phyloP scores from a whole-genome alignment of 2,888 invertebrate species.

The Tiliacea citrago region DNA sequence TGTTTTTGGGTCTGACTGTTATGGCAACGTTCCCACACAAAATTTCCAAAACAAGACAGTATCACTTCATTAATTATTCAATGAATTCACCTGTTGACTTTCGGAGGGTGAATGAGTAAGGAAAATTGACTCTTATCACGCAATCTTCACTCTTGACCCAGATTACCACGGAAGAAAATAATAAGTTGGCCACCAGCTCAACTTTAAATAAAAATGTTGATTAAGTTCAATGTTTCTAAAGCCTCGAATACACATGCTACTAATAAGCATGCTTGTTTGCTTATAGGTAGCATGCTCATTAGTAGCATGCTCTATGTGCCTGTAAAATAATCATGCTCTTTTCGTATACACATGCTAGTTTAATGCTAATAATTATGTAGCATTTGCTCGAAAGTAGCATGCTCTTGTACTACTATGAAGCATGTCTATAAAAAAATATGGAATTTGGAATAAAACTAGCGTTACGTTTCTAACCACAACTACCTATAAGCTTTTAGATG shows the following conservation, averaged over 20 bases:
- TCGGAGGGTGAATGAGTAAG: conserved; percentile 69
- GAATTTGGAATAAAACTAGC: conserved; percentile 19
- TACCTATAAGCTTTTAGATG: conserved; percentile 43
- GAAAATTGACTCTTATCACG: conserved; percentile 78
- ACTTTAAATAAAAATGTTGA: conserved; percentile 37
- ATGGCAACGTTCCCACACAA: conserved; percentile 39
- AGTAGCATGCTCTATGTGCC: no score
- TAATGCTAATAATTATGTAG: no score
- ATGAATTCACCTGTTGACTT: conserved; percentile 84
- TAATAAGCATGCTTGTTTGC: no score
- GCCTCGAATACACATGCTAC: no score
- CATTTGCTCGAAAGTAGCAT: no score
- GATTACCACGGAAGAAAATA: conserved; percentile 60
- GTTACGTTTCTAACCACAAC: conserved; percentile 28
- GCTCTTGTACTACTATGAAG: no score
- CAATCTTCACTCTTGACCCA: conserved; percentile 72
- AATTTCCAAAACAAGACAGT: conserved; percentile 51
- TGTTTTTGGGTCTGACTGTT: conserved; percentile 13
- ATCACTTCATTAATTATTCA: conserved; percentile 81
- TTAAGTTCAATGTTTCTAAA: conserved; percentile 16
- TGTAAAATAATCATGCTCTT: no score
- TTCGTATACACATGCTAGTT: no score
- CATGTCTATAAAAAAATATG: neutral
- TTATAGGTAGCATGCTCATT: no score
- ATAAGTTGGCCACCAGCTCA: conserved; percentile 40